Conservation (phyloP, 2,888 invertebrate genomes). For the Polydrusus cervinus region DNA sequence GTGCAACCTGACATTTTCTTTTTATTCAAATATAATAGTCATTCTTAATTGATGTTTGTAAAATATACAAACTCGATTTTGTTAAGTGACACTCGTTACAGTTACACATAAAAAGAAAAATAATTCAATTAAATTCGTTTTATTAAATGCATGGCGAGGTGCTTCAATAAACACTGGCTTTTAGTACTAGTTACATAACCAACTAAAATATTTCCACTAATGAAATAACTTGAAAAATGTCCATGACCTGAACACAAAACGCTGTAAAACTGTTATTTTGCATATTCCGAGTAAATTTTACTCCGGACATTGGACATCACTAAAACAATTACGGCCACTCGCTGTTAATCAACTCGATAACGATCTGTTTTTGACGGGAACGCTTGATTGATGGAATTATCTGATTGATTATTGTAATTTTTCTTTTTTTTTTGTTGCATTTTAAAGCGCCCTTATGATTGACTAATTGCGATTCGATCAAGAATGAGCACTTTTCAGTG, state of each 20-base stretch:
- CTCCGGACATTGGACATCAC: slow-evolving; percentile 16
- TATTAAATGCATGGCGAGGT: too few species aligned
- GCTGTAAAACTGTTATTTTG: slow-evolving; percentile 7
- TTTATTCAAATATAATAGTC: too few species aligned
- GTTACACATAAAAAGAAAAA: too few species aligned
- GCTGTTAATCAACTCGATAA: slow-evolving; percentile 32
- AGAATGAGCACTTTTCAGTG: neutral
- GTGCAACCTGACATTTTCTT: too few species aligned
- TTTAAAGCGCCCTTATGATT: neutral
- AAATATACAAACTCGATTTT: too few species aligned
- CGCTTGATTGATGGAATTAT: slow-evolving; percentile 27
- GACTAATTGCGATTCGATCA: slow-evolving; percentile 1
- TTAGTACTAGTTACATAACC: too few species aligned
- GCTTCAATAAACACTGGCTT: too few species aligned
- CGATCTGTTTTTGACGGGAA: slow-evolving; percentile 26
- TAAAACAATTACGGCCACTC: slow-evolving; percentile 22
- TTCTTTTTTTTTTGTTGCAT: slow-evolving; percentile 5
- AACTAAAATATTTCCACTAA: too few species aligned
- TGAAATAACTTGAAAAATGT: too few species aligned
- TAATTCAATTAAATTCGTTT: too few species aligned
- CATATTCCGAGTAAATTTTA: neutral
- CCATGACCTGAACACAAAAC: neutral
- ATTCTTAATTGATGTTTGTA: too few species aligned
- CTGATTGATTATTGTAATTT: slow-evolving; percentile 17
- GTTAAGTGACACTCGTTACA: too few species aligned